Percentiles rank a stretch among this genome's conserved stretches.
phyloP scores from a whole-genome alignment of 2,888 invertebrate species.

The Pocota personata region DNA sequence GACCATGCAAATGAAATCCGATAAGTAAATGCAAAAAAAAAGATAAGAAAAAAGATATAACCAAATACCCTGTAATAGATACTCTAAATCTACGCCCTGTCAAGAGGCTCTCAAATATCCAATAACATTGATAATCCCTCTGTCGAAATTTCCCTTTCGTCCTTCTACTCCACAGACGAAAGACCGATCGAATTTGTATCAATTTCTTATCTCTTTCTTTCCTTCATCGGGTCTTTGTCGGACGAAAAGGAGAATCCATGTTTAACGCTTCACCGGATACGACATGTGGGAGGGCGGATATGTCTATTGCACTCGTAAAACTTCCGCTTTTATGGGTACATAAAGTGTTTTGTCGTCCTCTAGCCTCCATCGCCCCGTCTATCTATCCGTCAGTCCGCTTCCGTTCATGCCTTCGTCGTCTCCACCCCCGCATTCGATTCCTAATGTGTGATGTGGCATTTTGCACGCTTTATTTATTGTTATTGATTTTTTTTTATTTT shows the following conservation, averaged over 20 bases:
- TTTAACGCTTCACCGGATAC: constrained; percentile 65
- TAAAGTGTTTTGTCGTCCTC: constrained; percentile 63
- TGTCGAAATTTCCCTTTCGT: background rate
- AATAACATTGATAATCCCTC: constrained; percentile 44
- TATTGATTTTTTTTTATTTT: constrained; percentile 57
- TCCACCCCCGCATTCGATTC: constrained; percentile 14
- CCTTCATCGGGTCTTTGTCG: background rate
- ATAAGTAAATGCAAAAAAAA: constrained; percentile 1
- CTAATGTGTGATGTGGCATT: constrained; percentile 69
- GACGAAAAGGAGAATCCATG: constrained; percentile 31
- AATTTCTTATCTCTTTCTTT: constrained; percentile 4
- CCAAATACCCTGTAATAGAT: constrained; percentile 36
- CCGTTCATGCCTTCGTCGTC: background rate
- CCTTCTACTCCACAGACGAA: background rate
- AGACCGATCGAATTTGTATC: constrained; percentile 51
- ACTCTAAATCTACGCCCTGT: constrained; percentile 36
- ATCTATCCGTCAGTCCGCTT: constrained; percentile 15
- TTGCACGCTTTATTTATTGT: constrained; percentile 71
- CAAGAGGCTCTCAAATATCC: constrained; percentile 60
- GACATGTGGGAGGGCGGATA: constrained; percentile 65
- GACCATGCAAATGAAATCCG: constrained; percentile 28
- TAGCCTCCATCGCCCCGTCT: background rate
- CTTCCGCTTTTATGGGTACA: constrained; percentile 69
- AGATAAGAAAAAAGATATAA: background rate
- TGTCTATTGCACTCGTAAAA: constrained; percentile 72